Conservation (phyloP, 2,797 vertebrate genomes). For the Anabas testudineus region DNA sequence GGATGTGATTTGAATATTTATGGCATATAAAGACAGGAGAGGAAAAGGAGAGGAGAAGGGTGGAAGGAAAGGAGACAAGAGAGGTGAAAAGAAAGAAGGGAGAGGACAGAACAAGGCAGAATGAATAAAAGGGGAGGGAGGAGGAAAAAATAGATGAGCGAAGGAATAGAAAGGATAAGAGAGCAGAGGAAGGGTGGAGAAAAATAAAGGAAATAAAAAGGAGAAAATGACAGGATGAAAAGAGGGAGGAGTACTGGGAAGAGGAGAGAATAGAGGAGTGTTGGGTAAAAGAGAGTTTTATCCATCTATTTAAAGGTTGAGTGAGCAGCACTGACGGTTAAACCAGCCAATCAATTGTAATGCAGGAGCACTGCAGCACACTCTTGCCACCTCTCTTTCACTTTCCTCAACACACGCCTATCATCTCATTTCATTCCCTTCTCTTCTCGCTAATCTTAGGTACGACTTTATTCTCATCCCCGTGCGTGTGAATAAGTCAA, state of each 20-base stretch:
- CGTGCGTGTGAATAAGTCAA: slow-evolving; percentile 30
- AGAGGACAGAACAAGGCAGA: background rate
- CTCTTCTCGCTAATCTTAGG: slow-evolving; percentile 52
- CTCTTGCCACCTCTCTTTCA: slow-evolving; percentile 57
- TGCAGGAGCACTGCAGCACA: slow-evolving; percentile 75
- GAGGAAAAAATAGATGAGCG: background rate
- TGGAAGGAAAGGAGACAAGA: background rate
- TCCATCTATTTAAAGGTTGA: slow-evolving; percentile 76
- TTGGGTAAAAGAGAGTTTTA: slow-evolving; percentile 69
- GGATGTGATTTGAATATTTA: slow-evolving; percentile 41
- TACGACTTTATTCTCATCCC: slow-evolving; percentile 40
- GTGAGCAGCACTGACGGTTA: slow-evolving; percentile 73
- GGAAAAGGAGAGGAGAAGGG: background rate
- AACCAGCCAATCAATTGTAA: slow-evolving; percentile 78
- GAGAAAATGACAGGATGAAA: slow-evolving; percentile 29
- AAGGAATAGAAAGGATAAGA: background rate
- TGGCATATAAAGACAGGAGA: background rate
- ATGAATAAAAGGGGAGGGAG: background rate
- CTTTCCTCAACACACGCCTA: slow-evolving; percentile 40
- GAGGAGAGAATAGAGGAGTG: slow-evolving; percentile 36
- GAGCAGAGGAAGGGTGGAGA: background rate
- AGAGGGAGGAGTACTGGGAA: slow-evolving; percentile 25
- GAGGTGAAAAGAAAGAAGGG: background rate
- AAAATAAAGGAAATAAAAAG: background rate
- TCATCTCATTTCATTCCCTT: slow-evolving; percentile 46